These are phyloP conservation scores for Anguilla obscura DNA, from an alignment of 2,797 vertebrate species.

Conservation along the genomic window DNA sequence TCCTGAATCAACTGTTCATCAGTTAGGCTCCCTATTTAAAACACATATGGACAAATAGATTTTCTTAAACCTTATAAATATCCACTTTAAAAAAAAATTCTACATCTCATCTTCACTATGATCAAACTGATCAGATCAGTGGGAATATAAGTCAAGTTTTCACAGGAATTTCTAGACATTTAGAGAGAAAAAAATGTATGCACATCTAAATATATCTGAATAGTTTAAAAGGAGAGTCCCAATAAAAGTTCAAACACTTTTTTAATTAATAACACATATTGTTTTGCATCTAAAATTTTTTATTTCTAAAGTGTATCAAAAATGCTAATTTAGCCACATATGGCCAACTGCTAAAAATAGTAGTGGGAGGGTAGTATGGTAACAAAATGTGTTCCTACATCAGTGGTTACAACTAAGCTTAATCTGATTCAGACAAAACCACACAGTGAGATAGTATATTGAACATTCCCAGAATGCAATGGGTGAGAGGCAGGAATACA, in stretches of 20 bases:
- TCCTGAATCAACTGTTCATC: neutral
- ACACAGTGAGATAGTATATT: neutral
- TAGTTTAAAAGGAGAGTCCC: neutral
- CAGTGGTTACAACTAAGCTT: neutral
- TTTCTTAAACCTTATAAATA: neutral
- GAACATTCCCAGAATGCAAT: neutral
- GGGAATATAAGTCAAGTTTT: neutral
- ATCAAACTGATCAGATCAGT: neutral
- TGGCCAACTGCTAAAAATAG: neutral
- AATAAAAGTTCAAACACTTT: neutral
- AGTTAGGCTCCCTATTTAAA: neutral
- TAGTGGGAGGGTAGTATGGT: neutral
- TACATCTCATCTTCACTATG: neutral
- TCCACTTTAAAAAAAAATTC: too few relatives aligned
- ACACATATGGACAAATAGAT: neutral
- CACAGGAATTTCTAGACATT: neutral
- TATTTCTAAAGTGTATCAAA: neutral
- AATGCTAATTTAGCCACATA: neutral
- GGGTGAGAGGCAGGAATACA: neutral
- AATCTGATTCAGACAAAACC: neutral
- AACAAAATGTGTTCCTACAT: neutral
- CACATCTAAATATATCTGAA: neutral
- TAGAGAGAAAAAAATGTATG: neutral
- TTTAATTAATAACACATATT: neutral
- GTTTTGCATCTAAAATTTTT: neutral